Percentiles rank a stretch among this genome's conserved stretches.
These are phyloP conservation scores for Aplochiton taeniatus DNA, from an alignment of 2,797 vertebrate species.

Conservation along the genomic window DNA sequence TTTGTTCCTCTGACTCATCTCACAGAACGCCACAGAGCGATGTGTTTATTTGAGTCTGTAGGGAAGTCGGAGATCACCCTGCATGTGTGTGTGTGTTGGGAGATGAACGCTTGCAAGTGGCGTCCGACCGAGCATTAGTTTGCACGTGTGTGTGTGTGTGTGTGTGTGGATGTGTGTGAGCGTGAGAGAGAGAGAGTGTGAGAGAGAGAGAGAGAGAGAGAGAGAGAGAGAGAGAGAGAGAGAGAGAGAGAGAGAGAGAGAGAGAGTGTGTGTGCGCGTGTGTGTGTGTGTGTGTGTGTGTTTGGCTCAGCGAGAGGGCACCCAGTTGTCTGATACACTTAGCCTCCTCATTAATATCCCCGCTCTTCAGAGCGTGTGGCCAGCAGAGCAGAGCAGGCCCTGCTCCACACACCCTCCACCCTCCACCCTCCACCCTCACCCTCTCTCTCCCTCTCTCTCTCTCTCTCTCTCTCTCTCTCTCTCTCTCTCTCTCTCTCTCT, in stretches of 20 bases:
- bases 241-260: slow-evolving; percentile 30
- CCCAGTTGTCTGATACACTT: slow-evolving; percentile 58
- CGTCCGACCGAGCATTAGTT: too few relatives aligned
- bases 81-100: slow-evolving; percentile 1
- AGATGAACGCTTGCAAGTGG: not conserved
- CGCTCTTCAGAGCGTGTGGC: slow-evolving; percentile 54
- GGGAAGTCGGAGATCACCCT: not conserved
- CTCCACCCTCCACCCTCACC: slow-evolving; percentile 17
- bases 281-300: slow-evolving; percentile 22
- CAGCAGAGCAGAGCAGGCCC: slow-evolving; percentile 38
- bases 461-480: not conserved
- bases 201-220: slow-evolving; percentile 29
- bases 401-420: slow-evolving; percentile 35
- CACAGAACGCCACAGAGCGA: too few relatives aligned
- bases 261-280: too few relatives aligned
- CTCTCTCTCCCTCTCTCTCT: not conserved
- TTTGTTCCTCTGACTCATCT: too few relatives aligned
- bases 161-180: slow-evolving; percentile 7
- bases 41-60: too few relatives aligned
- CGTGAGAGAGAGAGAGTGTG: slow-evolving; percentile 29
- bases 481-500: too few relatives aligned
- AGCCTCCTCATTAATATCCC: slow-evolving; percentile 63
- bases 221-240: too few relatives aligned
- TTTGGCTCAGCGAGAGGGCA: slow-evolving; percentile 36
- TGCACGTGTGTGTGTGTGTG: not conserved